These are phyloP conservation scores for Lasiurus borealis DNA, from an alignment of 2,113 vertebrate genomes.

Conservation along the genomic window DNA sequence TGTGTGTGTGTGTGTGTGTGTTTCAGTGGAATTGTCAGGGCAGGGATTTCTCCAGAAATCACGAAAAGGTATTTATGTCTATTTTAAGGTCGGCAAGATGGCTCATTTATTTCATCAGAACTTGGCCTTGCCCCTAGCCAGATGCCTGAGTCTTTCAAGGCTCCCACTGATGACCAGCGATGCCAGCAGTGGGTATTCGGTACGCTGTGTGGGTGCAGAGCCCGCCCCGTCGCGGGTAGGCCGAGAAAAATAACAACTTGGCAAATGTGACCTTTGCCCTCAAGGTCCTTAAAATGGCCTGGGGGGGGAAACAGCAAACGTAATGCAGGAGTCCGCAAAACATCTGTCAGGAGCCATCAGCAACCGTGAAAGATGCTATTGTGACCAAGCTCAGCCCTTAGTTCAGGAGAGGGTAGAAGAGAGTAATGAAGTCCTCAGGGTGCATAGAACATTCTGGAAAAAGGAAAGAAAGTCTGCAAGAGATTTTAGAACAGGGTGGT, in stretches of 20 bases:
- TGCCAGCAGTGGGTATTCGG: neutral
- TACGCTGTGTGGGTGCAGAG: neutral
- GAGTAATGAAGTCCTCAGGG: neutral
- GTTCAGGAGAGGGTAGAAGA: neutral
- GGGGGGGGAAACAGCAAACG: neutral
- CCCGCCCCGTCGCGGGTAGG: neutral
- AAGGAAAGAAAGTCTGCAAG: neutral
- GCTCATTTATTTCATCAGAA: conserved; percentile 43
- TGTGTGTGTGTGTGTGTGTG: neutral
- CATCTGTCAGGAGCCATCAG: neutral
- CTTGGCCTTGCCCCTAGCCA: conserved; percentile 3
- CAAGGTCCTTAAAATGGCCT: conserved; percentile 15
- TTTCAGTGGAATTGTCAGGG: neutral
- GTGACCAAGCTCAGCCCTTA: neutral
- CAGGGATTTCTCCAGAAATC: conserved; percentile 60
- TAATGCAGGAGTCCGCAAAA: neutral
- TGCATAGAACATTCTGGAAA: neutral
- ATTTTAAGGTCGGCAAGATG: conserved; percentile 41
- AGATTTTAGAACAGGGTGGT: neutral
- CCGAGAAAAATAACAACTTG: neutral
- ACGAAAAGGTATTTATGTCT: conserved; percentile 46
- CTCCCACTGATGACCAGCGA: neutral
- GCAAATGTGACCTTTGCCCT: neutral
- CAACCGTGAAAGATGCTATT: neutral
- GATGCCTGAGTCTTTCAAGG: conserved; percentile 36